Conservation (phyloP, 2,113 vertebrate species). For the Chrysemys picta region DNA sequence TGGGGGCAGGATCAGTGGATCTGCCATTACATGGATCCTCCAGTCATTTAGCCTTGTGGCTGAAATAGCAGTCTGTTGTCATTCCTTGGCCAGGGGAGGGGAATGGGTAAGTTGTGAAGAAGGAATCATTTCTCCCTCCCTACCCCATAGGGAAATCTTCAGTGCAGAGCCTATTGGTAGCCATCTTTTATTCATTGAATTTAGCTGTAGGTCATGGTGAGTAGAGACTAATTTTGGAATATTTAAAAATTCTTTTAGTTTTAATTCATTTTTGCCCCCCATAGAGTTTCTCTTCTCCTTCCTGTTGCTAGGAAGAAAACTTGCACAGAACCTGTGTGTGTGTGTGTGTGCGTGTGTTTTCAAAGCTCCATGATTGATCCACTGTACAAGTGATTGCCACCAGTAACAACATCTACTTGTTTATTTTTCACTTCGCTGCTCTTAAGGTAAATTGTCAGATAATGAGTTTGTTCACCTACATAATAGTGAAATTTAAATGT, state of each 20-base stretch:
- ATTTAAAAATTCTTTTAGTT: not conserved
- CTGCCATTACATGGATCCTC: not conserved
- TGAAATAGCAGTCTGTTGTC: not conserved
- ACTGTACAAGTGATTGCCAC: not conserved
- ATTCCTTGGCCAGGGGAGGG: not conserved
- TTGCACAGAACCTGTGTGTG: not conserved
- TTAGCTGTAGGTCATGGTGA: not conserved
- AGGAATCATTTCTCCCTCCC: not conserved
- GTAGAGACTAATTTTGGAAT: not conserved
- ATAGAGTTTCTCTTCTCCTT: not conserved
- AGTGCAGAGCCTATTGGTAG: not conserved
- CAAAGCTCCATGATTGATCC: not conserved
- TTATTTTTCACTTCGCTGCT: constrained; percentile 1
- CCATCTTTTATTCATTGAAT: constrained; percentile 2
- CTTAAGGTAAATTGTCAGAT: not conserved
- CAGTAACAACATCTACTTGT: not conserved
- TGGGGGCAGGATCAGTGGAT: not conserved
- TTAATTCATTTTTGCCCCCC: not conserved
- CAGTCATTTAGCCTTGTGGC: not conserved
- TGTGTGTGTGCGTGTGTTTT: not conserved
- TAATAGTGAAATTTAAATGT: not conserved
- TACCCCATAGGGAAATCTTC: not conserved
- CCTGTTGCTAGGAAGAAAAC: not conserved
- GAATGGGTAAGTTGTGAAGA: not conserved
- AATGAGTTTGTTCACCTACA: not conserved